Evolutionary conservation across 2,888 invertebrate genomes (phyloP).

Genomic region (Hydraecia micacea): DNA sequence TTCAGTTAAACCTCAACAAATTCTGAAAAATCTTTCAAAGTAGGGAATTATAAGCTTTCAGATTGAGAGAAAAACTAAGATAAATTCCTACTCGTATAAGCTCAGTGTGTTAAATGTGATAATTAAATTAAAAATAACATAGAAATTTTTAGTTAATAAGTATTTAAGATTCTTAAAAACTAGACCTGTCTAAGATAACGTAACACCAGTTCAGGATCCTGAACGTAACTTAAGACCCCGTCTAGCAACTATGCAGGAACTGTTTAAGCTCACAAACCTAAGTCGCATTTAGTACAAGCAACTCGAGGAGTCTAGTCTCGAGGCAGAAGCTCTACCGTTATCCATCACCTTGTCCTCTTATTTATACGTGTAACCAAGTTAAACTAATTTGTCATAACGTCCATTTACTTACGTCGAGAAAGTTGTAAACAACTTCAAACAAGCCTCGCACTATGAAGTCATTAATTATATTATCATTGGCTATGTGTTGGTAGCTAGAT

Average conservation of each 20-base stretch:
- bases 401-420: conserved; percentile 62
- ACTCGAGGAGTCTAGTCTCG: conserved; percentile 22
- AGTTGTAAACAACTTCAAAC: conserved; percentile 61
- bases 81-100: neutral
- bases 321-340: conserved; percentile 39
- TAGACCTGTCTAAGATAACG: neutral
- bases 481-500: conserved; percentile 35
- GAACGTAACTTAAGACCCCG: conserved; percentile 16
- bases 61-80: neutral
- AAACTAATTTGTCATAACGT: conserved; percentile 65
- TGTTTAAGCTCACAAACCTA: conserved; percentile 58
- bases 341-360: conserved; percentile 58
- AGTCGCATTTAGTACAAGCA: conserved; percentile 50
- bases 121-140: neutral
- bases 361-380: conserved; percentile 60
- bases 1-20: neutral
- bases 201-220: conserved; percentile 8
- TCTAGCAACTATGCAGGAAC: conserved; percentile 46
- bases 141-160: no score
- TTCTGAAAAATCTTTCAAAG: neutral
- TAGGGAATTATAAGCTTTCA: neutral
- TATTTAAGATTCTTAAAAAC: no score
- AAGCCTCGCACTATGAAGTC: conserved; percentile 54
- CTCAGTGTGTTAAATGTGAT: neutral
- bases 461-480: conserved; percentile 58